Percentiles rank a stretch among this genome's conserved stretches.
These are phyloP conservation scores for Theristicus caerulescens DNA, from an alignment of 2,113 vertebrate species.

Conservation along the genomic window DNA sequence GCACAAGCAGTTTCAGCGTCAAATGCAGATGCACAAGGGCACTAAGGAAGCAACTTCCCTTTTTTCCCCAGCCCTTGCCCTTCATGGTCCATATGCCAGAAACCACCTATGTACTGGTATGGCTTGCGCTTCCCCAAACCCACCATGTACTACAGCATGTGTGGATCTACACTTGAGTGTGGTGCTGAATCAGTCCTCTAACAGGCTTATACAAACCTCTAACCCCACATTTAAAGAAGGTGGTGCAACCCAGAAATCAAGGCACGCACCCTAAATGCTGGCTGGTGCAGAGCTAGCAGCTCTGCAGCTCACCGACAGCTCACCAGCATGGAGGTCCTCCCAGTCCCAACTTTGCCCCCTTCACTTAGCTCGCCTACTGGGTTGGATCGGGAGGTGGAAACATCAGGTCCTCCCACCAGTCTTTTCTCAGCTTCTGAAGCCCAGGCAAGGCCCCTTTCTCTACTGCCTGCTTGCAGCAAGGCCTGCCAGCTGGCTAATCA, in stretches of 20 bases:
- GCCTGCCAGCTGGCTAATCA: constrained; percentile 33
- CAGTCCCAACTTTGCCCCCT: not conserved
- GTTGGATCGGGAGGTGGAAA: not conserved
- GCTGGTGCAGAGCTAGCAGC: not conserved
- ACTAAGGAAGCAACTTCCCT: not conserved
- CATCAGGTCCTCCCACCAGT: not conserved
- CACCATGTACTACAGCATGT: not conserved
- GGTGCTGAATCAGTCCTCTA: not conserved
- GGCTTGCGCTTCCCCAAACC: not conserved
- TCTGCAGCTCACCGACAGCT: not conserved
- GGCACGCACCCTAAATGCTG: not conserved
- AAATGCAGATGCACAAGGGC: not conserved
- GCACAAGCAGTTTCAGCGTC: not conserved
- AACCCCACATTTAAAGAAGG: not conserved
- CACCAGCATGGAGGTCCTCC: not conserved
- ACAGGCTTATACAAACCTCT: not conserved
- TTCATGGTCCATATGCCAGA: not conserved
- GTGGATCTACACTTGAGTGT: too few species aligned
- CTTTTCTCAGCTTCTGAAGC: not conserved
- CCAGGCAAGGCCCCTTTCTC: not conserved
- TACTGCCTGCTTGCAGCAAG: not conserved
- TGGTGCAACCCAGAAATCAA: not conserved
- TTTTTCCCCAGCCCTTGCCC: not conserved
- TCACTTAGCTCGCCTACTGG: not conserved
- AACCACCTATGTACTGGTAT: not conserved